A percentile compares a stretch with the other conserved stretches of the same genome.
phyloP scores from a whole-genome alignment of 2,888 invertebrate species.

The Nemotelus pantherinus region DNA sequence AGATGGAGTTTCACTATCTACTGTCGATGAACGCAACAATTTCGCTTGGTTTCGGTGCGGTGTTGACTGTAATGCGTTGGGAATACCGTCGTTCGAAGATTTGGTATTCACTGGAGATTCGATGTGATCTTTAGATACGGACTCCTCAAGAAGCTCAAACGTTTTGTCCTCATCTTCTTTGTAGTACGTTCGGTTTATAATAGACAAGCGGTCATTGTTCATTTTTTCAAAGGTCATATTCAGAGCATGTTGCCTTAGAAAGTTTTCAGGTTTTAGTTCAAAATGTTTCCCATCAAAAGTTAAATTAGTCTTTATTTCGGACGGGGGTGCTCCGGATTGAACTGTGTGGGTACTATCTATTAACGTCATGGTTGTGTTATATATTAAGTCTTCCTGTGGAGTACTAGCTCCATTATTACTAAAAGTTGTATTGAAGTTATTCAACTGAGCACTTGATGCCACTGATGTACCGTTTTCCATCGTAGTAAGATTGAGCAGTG shows the following conservation, averaged over 20 bases:
- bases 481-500: conserved; percentile 38
- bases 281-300: conserved; percentile 13
- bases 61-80: conserved; percentile 54
- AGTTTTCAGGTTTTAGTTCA: neutral
- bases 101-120: conserved; percentile 4
- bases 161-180: conserved; percentile 28
- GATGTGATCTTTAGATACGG: neutral
- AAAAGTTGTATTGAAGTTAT: conserved; percentile 44
- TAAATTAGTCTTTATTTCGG: conserved; percentile 4
- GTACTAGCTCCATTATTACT: conserved; percentile 42
- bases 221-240: neutral
- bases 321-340: neutral
- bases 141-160: conserved; percentile 7
- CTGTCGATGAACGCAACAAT: conserved; percentile 46
- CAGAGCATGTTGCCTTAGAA: neutral
- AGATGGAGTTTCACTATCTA: conserved; percentile 54
- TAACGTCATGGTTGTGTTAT: conserved; percentile 60
- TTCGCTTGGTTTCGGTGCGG: conserved; percentile 56
- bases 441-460: conserved; percentile 45
- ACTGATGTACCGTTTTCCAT: conserved; percentile 49
- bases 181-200: conserved; percentile 38
- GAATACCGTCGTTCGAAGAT: neutral
- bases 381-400: conserved; percentile 58
- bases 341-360: conserved; percentile 57
- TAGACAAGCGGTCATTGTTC: neutral